phyloP scores from a whole-genome alignment of 2,888 invertebrate genomes.

The Drosophila sordidula region DNA sequence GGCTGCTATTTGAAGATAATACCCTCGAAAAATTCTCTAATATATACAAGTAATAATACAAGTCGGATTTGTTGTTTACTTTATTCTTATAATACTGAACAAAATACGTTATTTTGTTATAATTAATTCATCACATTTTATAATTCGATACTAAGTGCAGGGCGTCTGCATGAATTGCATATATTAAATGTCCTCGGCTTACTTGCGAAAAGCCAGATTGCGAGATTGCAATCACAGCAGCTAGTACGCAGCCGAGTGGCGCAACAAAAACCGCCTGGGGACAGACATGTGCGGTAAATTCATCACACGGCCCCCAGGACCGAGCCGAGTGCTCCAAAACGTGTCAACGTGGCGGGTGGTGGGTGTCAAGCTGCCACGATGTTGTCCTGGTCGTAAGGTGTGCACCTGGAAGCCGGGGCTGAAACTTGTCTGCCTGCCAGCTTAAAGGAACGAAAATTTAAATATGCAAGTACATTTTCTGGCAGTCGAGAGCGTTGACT shows the following conservation, averaged over 20 bases:
- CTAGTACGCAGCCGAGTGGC: constrained; percentile 22
- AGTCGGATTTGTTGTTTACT: too few species aligned
- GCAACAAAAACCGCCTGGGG: constrained; percentile 45
- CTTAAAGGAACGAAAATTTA: constrained; percentile 57
- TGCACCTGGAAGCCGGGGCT: constrained; percentile 7
- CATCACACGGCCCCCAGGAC: constrained; percentile 35
- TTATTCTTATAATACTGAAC: too few species aligned
- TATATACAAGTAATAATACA: too few species aligned
- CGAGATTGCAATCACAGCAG: constrained; percentile 60
- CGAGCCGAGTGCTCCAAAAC: constrained; percentile 26
- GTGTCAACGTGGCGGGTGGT: constrained; percentile 57
- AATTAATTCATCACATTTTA: too few species aligned
- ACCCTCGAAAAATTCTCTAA: too few species aligned
- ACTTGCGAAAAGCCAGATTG: constrained; percentile 10
- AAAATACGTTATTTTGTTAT: too few species aligned
- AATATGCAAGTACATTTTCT: constrained; percentile 73
- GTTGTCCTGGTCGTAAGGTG: constrained; percentile 9
- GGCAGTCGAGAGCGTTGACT: constrained; percentile 43
- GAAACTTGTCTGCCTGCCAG: constrained; percentile 22
- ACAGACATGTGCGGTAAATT: constrained; percentile 53
- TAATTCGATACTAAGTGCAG: not conserved
- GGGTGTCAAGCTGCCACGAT: constrained; percentile 26
- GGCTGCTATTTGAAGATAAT: too few species aligned
- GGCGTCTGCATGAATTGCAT: constrained; percentile 2
- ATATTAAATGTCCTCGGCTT: constrained; percentile 3